Evolutionary conservation across 2,888 invertebrate species (phyloP), one percentile per base, ranked within the genome.

Genomic region (Tanytarsus gracilentus): DNA sequence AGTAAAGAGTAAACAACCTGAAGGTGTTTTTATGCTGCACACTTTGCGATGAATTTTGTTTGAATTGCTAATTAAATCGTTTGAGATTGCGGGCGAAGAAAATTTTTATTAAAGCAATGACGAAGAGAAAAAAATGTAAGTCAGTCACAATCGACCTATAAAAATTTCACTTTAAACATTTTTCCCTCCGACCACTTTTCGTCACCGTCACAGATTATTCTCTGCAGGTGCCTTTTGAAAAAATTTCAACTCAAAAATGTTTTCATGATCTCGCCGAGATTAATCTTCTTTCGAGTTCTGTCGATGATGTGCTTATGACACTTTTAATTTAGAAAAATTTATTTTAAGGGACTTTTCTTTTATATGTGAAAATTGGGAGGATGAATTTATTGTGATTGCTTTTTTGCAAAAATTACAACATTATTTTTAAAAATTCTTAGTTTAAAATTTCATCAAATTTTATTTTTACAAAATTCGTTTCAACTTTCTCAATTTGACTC

Each of bases 21-120:
- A 44, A 58, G 58, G 44, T 44, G 30, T 58, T 56, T 52, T 52
- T 23, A 5, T 21, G 18, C 16, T 53, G 53, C 36, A 36, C 53
- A 53, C 36, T 36, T 18, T 36, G 50, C 27, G 11, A 23, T n/a
- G n/a, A 14, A 49, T 49, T 11, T 36, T 58, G 58, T 58, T 58
- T 58, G 30, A 58, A 58, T 58, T 48, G 48, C 58, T 58, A 58
- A 58, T 58, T 58, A 58, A 58, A 58, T 48, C n/a, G n/a, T n/a
- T n/a, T n/a, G n/a, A n/a, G n/a, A n/a, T n/a, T n/a, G n/a, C n/a
- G n/a, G n/a, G n/a, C n/a, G n/a, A n/a, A 36, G 36, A 36, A 36
- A 36, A 16, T 11, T 36, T 14, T 14, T 36, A n/a, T 33, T 33
- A 11, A n/a, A 14, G 33, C 33, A 2, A 36, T 36, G 14, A 36